Evolutionary conservation across 1,140 invertebrate genomes (phyloP).

Genomic region (Halesus radiatus): DNA sequence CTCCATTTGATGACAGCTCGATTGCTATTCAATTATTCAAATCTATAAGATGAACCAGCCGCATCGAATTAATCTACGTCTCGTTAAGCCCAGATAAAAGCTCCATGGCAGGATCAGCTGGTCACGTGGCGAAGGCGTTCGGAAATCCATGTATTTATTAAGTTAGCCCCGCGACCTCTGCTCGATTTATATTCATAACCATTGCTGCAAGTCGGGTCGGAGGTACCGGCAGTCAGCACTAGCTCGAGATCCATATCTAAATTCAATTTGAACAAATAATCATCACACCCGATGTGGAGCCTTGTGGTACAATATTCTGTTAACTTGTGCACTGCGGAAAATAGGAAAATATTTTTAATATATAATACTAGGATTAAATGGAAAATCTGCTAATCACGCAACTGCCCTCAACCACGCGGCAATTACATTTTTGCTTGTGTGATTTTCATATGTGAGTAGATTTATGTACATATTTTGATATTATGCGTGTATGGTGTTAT

Average conservation of each 20-base stretch:
- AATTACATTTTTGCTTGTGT: no score
- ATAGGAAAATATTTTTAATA: no score
- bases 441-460: no score
- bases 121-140: background rate
- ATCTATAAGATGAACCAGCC: background rate
- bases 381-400: no score
- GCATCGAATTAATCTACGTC: slow-evolving; percentile 22
- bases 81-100: slow-evolving; percentile 13
- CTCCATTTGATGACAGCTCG: background rate
- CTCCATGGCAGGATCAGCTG: background rate
- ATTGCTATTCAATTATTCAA: slow-evolving; percentile 6
- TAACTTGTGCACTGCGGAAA: no score
- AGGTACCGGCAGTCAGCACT: background rate
- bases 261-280: slow-evolving; percentile 54
- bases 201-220: slow-evolving; percentile 20
- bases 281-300: background rate
- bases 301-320: no score
- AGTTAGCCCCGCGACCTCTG: slow-evolving; percentile 51
- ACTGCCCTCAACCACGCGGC: no score
- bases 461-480: no score
- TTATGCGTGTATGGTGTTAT: no score
- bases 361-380: no score
- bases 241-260: slow-evolving; percentile 50
- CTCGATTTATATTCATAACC: slow-evolving; percentile 55
- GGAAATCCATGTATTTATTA: slow-evolving; percentile 46